phyloP scores from a whole-genome alignment of 2,888 invertebrate species.

The Eumerus sabulonum region DNA sequence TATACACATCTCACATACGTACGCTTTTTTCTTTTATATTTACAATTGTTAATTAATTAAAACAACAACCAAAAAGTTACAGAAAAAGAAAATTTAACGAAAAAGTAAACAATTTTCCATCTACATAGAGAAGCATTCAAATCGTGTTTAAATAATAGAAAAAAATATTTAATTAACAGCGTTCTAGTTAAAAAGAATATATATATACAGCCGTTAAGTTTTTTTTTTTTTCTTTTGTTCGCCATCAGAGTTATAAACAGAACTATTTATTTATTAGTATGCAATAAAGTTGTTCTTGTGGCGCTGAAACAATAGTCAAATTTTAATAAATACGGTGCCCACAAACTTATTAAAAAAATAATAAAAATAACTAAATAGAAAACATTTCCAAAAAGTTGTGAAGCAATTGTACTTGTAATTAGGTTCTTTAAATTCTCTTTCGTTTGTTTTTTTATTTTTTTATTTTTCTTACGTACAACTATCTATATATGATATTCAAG shows the following conservation, averaged over 20 bases:
- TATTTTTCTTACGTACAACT: conserved; percentile 42
- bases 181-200: conserved; percentile 41
- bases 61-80: conserved; percentile 15
- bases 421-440: no score
- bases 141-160: conserved; percentile 42
- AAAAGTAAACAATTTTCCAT: conserved; percentile 26
- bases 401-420: conserved; percentile 46
- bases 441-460: conserved; percentile 44
- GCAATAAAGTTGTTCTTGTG: conserved; percentile 44
- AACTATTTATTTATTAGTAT: conserved; percentile 45
- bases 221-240: no score
- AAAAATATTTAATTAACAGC: conserved; percentile 25
- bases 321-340: conserved; percentile 43
- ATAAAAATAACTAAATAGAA: conserved; percentile 32
- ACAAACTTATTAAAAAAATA: conserved; percentile 50
- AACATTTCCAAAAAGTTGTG: conserved; percentile 65
- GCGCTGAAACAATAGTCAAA: conserved; percentile 42
- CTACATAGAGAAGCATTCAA: conserved; percentile 52
- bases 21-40: conserved; percentile 56
- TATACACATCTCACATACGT: conserved; percentile 57
- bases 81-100: conserved; percentile 9
- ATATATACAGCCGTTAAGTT: background rate
- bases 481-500: conserved; percentile 42
- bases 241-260: no score
- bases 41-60: conserved; percentile 60